Evolutionary conservation across 2,113 vertebrate species (phyloP), one percentile per base, ranked within the genome.

Genomic region (Pavo muticus): DNA sequence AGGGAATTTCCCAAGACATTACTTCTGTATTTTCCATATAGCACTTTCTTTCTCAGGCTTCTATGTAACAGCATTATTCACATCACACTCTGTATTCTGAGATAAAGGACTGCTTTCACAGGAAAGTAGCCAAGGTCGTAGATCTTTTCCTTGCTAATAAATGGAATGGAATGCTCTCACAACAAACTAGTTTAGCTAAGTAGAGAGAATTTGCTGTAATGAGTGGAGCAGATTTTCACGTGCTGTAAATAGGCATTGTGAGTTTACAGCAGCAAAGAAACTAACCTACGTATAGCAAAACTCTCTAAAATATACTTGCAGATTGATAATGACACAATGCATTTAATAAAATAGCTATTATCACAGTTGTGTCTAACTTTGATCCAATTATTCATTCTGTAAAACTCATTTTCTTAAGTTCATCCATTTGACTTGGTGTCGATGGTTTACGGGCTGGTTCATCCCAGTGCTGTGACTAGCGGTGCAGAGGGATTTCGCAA

Each of bases 31-130:
- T 94, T 85, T 80, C 47, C 44, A 45, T 29, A n/a, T 11, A 64
- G 6, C 7, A 25, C 17, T 77, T 42, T 42, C 40, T 70, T 57
- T 39, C 59, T 80, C 44, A 37, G 24, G 37, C 89, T 94, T 89
- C 64, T 90, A 2, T 91, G 57, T 80, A 75, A 30, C 56, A 48
- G 40, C 47, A 91, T 87, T 91, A 60, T 94, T 96, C 70, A 88
- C 77, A 85, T 87, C 76, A 82, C 63, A 7, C n/a, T 87, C 57
- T 86, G 14, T 86, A 75, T 71, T n/a, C 37, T 79, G 72, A 91
- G 82, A 71, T 60, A 88, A 71, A 88, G 61, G 42, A 39, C 47
- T 88, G 60, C 76, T 95, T 91, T 84, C 52, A 52, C 14, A 90
- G 39, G 39, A 69, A 81, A 52, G 63, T 39, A 87, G 15, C 72